Evolutionary conservation across 2,797 vertebrate species (phyloP).

Genomic region (Erethizon dorsatum): DNA sequence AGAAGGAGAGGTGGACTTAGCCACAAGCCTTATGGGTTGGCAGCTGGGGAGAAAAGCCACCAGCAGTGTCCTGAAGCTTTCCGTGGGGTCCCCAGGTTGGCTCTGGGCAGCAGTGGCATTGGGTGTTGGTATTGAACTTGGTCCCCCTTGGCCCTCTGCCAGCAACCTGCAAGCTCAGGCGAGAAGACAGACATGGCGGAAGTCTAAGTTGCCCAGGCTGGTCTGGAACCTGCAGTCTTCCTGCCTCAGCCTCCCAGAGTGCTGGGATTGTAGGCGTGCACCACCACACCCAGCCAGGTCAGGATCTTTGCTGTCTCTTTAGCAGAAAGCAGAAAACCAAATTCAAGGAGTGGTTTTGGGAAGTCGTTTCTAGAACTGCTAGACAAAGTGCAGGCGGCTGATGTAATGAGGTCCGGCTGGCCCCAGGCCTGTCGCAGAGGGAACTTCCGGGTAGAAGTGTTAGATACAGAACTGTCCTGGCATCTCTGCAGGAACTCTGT

Average conservation of each 20-base stretch:
- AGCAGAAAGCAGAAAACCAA: constrained; percentile 45
- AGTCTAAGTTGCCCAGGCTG: background rate
- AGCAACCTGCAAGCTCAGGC: background rate
- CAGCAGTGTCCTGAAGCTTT: background rate
- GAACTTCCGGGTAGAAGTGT: constrained; percentile 51
- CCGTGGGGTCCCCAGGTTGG: background rate
- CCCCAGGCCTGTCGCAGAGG: background rate
- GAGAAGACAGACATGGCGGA: background rate
- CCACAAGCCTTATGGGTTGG: background rate
- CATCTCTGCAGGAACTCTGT: background rate
- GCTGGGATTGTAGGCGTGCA: background rate
- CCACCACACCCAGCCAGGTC: background rate
- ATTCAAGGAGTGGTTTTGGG: constrained; percentile 28
- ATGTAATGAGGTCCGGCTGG: background rate
- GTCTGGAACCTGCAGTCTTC: background rate
- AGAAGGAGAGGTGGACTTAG: background rate
- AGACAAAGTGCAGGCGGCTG: constrained; percentile 39
- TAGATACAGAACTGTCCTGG: background rate
- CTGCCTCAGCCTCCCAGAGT: background rate
- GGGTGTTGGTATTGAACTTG: background rate
- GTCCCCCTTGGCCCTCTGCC: background rate
- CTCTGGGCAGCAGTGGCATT: background rate
- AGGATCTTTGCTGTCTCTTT: constrained; percentile 4
- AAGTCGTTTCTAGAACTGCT: constrained; percentile 18
- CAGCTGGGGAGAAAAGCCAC: background rate